Evolutionary conservation across 1,140 invertebrate species (phyloP), one percentile per base, ranked within the genome.

Genomic region (Zaprionus lachaisei): DNA sequence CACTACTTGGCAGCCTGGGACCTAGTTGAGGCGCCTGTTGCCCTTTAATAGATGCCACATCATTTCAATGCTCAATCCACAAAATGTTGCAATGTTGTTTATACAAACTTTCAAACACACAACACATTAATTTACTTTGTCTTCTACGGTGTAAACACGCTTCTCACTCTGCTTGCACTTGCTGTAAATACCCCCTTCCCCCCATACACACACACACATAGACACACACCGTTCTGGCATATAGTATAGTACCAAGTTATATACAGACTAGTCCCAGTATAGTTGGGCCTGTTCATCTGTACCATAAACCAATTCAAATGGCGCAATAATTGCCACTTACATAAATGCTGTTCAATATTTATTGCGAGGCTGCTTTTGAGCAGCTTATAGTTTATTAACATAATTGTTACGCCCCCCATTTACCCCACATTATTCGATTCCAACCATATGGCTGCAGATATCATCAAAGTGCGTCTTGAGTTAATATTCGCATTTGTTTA

Each of bases 61-160:
- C 64, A 66, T 38, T 55, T 65, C 20, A 65, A 38, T 65, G 31
- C 34, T 63, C 61, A 63, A 51, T 63, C 22, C 55, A 31, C 41
- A 14, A 49, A 70, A 70, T 75, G 72, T 75, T 75, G 72, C 72
- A 75, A 75, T 70, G 66, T 78, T 89, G 83, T 87, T 87, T 87
- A 89, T 76, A 84, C 67, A 83, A 87, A 87, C 83, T 83, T 83
- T 83, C 62, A 72, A 68, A 79, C 72, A 77, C 60, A 72, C 68
- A 77, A 74, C 80, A 89, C 84, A 87, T 89, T 89, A 87, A 87
- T 87, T 89, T 89, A 89, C 85, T 77, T 89, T 86, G 84, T 80
- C 83, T 89, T 77, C 66, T 12, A 54, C 72, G 72, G 68, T 89
- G 81, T 87, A 87, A 87, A 87, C 81, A 87, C 71, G 66, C 71